A percentile compares a stretch with the other conserved stretches of the same genome.
Conservation (phyloP, 2,113 vertebrate genomes). For the Entelurus aequoreus region DNA sequence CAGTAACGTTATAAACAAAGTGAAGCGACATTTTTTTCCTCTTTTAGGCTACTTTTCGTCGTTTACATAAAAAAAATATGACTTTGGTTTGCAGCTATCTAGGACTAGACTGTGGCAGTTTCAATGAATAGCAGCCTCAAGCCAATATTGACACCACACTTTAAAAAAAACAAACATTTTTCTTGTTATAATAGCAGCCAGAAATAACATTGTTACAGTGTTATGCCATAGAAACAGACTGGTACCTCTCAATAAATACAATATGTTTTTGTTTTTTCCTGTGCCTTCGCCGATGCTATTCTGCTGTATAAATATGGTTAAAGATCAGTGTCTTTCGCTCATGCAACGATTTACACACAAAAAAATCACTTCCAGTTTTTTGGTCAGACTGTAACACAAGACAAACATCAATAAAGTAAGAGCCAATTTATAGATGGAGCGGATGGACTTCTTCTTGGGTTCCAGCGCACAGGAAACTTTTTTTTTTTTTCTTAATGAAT, state of each 20-base stretch:
- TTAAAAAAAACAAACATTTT: slow-evolving; percentile 28
- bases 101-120: slow-evolving; percentile 66
- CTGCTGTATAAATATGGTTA: slow-evolving; percentile 52
- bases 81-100: slow-evolving; percentile 72
- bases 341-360: slow-evolving; percentile 41
- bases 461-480: slow-evolving; percentile 29
- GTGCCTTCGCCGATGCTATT: slow-evolving; percentile 37
- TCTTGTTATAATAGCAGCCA: slow-evolving; percentile 64
- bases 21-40: slow-evolving; percentile 28
- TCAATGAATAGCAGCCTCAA: slow-evolving; percentile 61
- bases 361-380: slow-evolving; percentile 27
- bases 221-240: slow-evolving; percentile 50
- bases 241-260: slow-evolving; percentile 67
- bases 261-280: slow-evolving; percentile 40
- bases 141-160: slow-evolving; percentile 53
- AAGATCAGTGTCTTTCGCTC: slow-evolving; percentile 38
- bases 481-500: not conserved
- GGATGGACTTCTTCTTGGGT: slow-evolving; percentile 45
- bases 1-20: slow-evolving; percentile 11
- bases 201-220: slow-evolving; percentile 64
- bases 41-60: slow-evolving; percentile 28
- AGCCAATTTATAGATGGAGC: slow-evolving; percentile 30
- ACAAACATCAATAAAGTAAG: slow-evolving; percentile 50
- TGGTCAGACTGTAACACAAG: slow-evolving; percentile 53
- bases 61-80: not conserved